phyloP scores from a whole-genome alignment of 2,888 invertebrate species.

The Megastigmus dorsalis region DNA sequence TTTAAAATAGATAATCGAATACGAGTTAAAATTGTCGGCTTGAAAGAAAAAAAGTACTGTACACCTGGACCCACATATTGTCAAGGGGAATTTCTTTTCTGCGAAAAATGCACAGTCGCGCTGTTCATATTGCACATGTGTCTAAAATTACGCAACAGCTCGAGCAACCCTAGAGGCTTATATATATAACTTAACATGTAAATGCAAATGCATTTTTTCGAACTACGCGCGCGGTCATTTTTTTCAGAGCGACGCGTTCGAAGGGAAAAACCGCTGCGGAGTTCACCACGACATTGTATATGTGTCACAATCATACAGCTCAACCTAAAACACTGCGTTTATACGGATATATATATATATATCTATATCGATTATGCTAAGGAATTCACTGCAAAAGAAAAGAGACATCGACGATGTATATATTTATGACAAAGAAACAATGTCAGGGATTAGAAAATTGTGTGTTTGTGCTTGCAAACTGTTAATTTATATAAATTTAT shows the following conservation, averaged over 20 bases:
- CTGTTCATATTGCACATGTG: no score
- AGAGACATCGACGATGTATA: background rate
- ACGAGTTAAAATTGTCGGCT: no score
- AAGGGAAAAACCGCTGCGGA: constrained; percentile 3
- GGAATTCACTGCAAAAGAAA: background rate
- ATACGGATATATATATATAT: constrained; percentile 1
- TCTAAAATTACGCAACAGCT: constrained; percentile 6
- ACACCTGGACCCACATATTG: no score
- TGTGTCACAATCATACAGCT: constrained; percentile 7
- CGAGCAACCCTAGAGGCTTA: constrained; percentile 14
- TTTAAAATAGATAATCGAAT: no score
- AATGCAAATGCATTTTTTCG: constrained; percentile 42
- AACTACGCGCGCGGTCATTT: constrained; percentile 7
- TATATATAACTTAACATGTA: constrained; percentile 15
- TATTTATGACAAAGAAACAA: background rate
- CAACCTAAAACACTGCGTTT: background rate
- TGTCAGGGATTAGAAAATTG: background rate
- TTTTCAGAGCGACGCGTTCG: background rate
- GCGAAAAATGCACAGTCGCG: no score
- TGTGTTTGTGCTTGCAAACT: no score
- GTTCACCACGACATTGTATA: background rate
- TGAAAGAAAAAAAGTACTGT: no score
- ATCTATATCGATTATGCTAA: constrained; percentile 29
- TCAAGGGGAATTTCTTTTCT: background rate
- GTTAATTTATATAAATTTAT: no score